Conservation (phyloP, 1,140 invertebrate species). For the Trichogramma pretiosum region DNA sequence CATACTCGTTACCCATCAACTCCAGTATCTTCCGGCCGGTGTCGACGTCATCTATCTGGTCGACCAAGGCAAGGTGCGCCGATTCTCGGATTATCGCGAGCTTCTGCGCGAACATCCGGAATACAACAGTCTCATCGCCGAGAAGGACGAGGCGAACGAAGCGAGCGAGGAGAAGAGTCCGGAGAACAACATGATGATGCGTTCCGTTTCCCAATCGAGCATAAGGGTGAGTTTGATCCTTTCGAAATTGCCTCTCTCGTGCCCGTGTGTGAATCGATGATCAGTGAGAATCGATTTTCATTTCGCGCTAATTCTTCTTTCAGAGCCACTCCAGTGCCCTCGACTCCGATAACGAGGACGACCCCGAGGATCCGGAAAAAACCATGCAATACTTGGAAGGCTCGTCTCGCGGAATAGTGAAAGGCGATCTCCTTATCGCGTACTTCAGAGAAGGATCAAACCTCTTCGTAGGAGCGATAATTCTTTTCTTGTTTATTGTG, state of each 20-base stretch:
- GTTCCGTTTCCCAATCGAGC: slow-evolving; percentile 32
- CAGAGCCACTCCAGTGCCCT: slow-evolving; percentile 34
- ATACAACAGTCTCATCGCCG: slow-evolving; percentile 31
- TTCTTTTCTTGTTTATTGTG: slow-evolving; percentile 48
- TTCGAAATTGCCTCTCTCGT: neutral
- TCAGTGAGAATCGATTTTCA: no score
- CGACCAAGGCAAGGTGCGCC: slow-evolving; percentile 53
- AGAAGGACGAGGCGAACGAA: slow-evolving; percentile 33
- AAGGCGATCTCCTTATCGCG: slow-evolving; percentile 52
- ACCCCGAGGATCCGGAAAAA: slow-evolving; percentile 42
- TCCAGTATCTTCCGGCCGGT: slow-evolving; percentile 73
- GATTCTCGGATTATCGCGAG: slow-evolving; percentile 46
- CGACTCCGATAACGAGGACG: slow-evolving; percentile 48
- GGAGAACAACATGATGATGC: slow-evolving; percentile 33
- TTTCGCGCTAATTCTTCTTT: no score
- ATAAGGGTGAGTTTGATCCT: neutral
- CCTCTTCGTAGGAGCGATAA: slow-evolving; percentile 41
- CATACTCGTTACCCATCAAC: slow-evolving; percentile 80
- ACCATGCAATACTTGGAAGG: slow-evolving; percentile 48
- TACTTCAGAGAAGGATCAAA: slow-evolving; percentile 56
- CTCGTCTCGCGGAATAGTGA: slow-evolving; percentile 52
- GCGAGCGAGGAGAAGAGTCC: no score
- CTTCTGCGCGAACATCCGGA: slow-evolving; percentile 43
- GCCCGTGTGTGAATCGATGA: neutral
- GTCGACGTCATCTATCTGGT: slow-evolving; percentile 73